Evolutionary conservation across 2,797 vertebrate species (phyloP), one percentile per base, ranked within the genome.

Genomic region (Amniataba percoides): DNA sequence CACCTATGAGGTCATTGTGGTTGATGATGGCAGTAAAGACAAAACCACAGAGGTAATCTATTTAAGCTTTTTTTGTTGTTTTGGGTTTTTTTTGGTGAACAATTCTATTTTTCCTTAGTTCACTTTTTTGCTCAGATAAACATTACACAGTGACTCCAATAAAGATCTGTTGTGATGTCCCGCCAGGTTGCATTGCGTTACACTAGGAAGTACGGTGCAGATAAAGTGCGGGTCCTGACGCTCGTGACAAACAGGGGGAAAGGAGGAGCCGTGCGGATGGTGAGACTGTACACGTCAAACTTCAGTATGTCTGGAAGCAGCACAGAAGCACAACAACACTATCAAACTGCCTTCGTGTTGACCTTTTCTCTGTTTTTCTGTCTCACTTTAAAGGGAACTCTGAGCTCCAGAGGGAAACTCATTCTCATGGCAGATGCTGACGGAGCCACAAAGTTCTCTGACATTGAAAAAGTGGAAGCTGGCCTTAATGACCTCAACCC

Each of bases 351-450:
- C 19, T 51, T 77, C 36, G 3, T 14, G 19, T 45, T 27, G 9
- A 27, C 53, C 53, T 73, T 60, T 16, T 63, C 5, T 25, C 67
- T 53, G 1, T 25, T 7, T 45, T 8, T 72, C 27, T 63, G 4
- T 81, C 25, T 55, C 46, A 36, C 23, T 81, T 81, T 80, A 27
- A 85, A 99, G 98, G 98, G 98, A 80, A 94, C 96, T 15, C 92
- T 99, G 78, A 96, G 96, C 86, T 97, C 95, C 88, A 96, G 96
- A 10, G 98, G 98, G 0, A 92, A 92, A 77, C 89, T 95, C 55
- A 96, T 99, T 69, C 96, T 99, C 51, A 99, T 99, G 98, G 98
- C 97, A 1, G 98, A 99, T 80, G 98, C 98, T 52, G 98, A 99
- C 15, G 98, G 98, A 87, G 98, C 98, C 81, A 99, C 97, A 48